A percentile compares a stretch with the other conserved stretches of the same genome.
Conservation (phyloP, 2,888 invertebrate species). For the Scaptomyza caliginosa region DNA sequence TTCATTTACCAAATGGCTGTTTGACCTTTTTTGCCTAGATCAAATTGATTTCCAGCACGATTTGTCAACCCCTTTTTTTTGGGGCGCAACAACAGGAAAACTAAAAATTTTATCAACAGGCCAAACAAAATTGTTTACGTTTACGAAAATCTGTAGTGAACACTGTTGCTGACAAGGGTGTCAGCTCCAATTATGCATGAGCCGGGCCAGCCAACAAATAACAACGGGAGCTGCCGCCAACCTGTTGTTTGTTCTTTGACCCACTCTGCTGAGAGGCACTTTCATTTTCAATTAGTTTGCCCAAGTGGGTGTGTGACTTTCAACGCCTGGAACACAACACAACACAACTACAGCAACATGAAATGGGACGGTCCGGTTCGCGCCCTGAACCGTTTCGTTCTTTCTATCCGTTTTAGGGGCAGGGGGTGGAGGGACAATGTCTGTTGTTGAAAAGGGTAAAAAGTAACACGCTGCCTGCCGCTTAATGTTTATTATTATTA, state of each 20-base stretch:
- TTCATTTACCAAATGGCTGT: slow-evolving; percentile 72
- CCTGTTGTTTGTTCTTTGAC: slow-evolving; percentile 61
- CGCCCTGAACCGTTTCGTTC: neutral
- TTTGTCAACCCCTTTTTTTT: slow-evolving; percentile 71
- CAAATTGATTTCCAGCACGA: slow-evolving; percentile 77
- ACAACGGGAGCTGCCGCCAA: slow-evolving; percentile 39
- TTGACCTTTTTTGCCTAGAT: slow-evolving; percentile 61
- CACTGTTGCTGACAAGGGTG: slow-evolving; percentile 73
- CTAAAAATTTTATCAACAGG: slow-evolving; percentile 55
- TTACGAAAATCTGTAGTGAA: slow-evolving; percentile 54
- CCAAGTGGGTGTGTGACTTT: slow-evolving; percentile 76
- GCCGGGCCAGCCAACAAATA: slow-evolving; percentile 2
- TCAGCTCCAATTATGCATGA: slow-evolving; percentile 71
- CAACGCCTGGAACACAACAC: slow-evolving; percentile 57
- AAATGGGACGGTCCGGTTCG: slow-evolving; percentile 43
- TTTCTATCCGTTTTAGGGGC: neutral
- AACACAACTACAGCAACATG: slow-evolving; percentile 40
- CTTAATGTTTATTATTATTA: slow-evolving; percentile 76
- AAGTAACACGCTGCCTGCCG: slow-evolving; percentile 33
- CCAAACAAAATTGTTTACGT: slow-evolving; percentile 61
- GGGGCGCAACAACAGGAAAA: slow-evolving; percentile 30
- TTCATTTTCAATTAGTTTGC: slow-evolving; percentile 77
- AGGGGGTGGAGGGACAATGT: too few species aligned
- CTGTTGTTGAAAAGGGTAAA: slow-evolving; percentile 67
- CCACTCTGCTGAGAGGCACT: slow-evolving; percentile 40